Base-by-base conservation (phyloP, 1,140 invertebrate genomes). In the Onthophagus taurus region DNA sequence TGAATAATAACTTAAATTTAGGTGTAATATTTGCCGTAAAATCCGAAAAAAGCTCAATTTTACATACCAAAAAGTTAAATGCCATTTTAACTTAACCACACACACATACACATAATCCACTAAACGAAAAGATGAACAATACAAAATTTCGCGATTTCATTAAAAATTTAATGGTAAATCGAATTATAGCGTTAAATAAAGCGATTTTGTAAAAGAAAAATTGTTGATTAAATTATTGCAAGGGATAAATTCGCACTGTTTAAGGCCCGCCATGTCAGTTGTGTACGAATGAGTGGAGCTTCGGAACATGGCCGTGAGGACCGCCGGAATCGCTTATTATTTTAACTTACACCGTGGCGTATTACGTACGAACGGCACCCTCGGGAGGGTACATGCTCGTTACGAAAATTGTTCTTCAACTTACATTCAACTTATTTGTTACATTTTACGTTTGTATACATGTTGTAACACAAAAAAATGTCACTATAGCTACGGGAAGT, bases 381-480 rank as follows among this genome's bases (percentile, higher is more conserved):
- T 16, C 20, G 33, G 31, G 30, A 19, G 11, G 18, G 19, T 14
- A 23, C 16, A 42, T 37, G 37, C 42, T 42, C 37, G 14, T 21
- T 44, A 19, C 23, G 23, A 34, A 35, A 38, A 35, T 14, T 44
- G 31, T 36, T 26, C 29, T 47, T 18, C 34, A 48, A 57, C 50
- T 58, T 52, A 54, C 54, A 49, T 44, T 51, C 48, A 44, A 49
- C 45, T 42, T 49, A 54, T 49, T 52, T 55, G 51, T 47, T 52
- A 57, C 55, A 59, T 58, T 53, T 53, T 59, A 58, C 43, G 47
- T 47, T 57, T 57, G 49, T 57, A 49, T 57, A 57, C 49, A 57
- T 53, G 44, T 50, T 55, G 55, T 37, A 59, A 57, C 55, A 59
- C 49, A 59, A 59, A 57, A 59, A 55, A 56, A 53, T 55, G 49